Base-by-base conservation (phyloP, 1,140 invertebrate species). In the Saccostrea cuccullata region DNA sequence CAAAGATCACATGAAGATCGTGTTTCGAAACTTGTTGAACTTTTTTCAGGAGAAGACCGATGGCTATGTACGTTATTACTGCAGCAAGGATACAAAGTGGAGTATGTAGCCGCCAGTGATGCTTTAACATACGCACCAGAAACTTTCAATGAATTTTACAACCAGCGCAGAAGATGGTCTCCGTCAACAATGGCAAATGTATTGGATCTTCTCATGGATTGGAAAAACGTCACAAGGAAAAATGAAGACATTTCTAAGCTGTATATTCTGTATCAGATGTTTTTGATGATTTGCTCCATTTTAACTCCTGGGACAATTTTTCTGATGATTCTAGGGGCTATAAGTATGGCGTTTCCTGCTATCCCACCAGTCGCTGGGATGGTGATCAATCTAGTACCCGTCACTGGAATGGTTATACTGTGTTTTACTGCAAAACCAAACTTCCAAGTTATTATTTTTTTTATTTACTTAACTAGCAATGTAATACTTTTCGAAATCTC, bases 131-230 rank as follows among this genome's bases (percentile, higher is more conserved):
- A 96, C 92, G 96, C 96, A 56, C 96, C 96, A 0, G 96, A 97
- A 94, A 94, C 93, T n/a, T 96, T 96, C 91, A 93, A 95, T 87
- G 96, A 96, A 92, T 97, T 97, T 92, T 96, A 96, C 92, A 96
- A 96, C 88, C 96, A 96, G 92, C 91, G 96, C n/a, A 90, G 96
- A 40, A 92, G 96, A 20, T 96, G 96, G 96, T 96, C 96, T 60
- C 96, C 96, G 4, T 96, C 96, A 5, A 96, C 96, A 11, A 96
- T 96, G 94, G 96, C 96, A 47, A 97, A 97, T 92, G 96, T 97
- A 55, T 93, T 96, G 88, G 96, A 96, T 91, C 91, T 97, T 15
- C 91, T 96, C 0, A 91, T 94, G 93, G 90, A 90, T 88, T 92
- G 91, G 90, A 90, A 87, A 40, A 87, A 89, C 56, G 89, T 96